Conservation (phyloP, 64 coral and sea anemone genomes). For the Anthopleura sola region DNA sequence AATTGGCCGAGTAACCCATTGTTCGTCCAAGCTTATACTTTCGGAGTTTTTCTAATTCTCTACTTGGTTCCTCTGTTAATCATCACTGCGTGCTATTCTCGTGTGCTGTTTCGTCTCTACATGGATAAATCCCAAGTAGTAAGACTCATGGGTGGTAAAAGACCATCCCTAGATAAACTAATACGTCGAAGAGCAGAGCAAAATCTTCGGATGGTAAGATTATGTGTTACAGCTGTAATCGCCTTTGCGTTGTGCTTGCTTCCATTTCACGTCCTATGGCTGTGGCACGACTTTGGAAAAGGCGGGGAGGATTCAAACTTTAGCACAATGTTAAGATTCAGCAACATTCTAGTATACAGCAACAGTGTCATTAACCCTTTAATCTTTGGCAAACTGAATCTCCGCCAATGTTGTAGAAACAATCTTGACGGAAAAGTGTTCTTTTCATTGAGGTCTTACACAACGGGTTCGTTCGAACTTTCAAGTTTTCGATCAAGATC, state of each 20-base stretch:
- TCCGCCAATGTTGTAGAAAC: background rate
- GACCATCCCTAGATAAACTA: background rate
- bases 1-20: slow-evolving; percentile 24
- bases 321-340: slow-evolving; percentile 7
- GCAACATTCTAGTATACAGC: slow-evolving; percentile 36
- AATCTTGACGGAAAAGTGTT: background rate
- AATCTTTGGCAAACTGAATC: slow-evolving; percentile 49
- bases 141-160: background rate
- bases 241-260: slow-evolving; percentile 54
- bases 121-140: background rate
- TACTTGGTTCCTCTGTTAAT: slow-evolving; percentile 22
- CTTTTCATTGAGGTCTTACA: background rate
- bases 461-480: background rate
- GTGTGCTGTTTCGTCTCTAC: background rate
- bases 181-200: background rate
- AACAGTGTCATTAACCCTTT: slow-evolving; percentile 62
- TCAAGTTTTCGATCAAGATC: background rate
- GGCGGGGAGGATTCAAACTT: background rate
- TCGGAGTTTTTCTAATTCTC: background rate
- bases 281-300: slow-evolving; percentile 45
- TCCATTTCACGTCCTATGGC: slow-evolving; percentile 43
- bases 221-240: slow-evolving; percentile 37
- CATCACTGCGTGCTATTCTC: background rate
- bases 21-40: slow-evolving; percentile 11
- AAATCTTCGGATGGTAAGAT: slow-evolving; percentile 44